These are phyloP conservation scores for Boleophthalmus pectinirostris DNA, from an alignment of 2,113 vertebrate species.

Conservation along the genomic window DNA sequence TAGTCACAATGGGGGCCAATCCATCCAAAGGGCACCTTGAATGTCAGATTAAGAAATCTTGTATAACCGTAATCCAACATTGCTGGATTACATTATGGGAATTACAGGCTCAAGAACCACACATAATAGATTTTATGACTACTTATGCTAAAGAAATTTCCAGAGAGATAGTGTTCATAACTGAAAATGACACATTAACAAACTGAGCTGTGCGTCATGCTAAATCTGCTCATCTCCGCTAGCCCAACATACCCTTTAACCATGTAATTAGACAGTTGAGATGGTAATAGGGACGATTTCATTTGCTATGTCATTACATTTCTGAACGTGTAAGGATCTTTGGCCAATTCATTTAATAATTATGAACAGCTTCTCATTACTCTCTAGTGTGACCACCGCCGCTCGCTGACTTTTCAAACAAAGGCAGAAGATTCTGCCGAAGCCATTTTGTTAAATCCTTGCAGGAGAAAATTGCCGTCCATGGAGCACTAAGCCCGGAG, in stretches of 20 bases:
- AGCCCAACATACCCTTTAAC: conserved; percentile 49
- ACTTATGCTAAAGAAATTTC: conserved; percentile 1
- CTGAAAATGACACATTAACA: conserved; percentile 31
- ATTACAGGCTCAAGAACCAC: not conserved
- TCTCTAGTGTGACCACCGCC: conserved; percentile 35
- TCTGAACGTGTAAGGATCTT: conserved; percentile 59
- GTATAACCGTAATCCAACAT: not conserved
- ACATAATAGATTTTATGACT: not conserved
- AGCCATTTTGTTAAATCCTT: conserved; percentile 44
- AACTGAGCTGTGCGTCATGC: conserved; percentile 28
- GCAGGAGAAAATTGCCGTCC: conserved; percentile 27
- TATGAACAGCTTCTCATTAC: conserved; percentile 55
- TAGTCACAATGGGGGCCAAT: not conserved
- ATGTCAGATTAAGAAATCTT: not conserved
- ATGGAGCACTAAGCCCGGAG: conserved; percentile 17
- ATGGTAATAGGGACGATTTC: conserved; percentile 60
- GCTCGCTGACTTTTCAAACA: conserved; percentile 49
- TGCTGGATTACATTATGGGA: conserved; percentile 4
- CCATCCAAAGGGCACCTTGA: conserved; percentile 7
- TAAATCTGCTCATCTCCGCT: conserved; percentile 48
- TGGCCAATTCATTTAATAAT: conserved; percentile 73
- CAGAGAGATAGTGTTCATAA: conserved; percentile 15
- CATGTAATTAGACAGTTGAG: conserved; percentile 61
- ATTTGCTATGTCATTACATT: conserved; percentile 68
- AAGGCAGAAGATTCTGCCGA: conserved; percentile 20